These are phyloP conservation scores for Patella ulyssiponensis DNA, from an alignment of 2,888 invertebrate genomes.

Conservation along the genomic window DNA sequence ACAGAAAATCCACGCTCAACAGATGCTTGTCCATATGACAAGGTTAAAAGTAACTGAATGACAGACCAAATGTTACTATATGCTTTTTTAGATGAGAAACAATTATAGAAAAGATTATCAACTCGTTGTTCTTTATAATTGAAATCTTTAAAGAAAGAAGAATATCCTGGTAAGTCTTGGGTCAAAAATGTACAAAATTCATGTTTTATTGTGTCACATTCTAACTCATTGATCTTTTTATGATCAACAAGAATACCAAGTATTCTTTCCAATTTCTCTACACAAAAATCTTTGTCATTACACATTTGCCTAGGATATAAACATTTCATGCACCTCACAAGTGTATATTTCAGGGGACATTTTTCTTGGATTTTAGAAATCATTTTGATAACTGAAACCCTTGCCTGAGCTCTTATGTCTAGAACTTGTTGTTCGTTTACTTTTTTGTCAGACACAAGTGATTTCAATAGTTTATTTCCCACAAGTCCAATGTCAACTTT, in stretches of 20 bases:
- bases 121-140: constrained; percentile 7
- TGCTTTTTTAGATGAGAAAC: neutral
- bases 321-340: constrained; percentile 20
- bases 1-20: constrained; percentile 52
- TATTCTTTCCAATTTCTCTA: constrained; percentile 18
- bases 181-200: constrained; percentile 18
- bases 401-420: constrained; percentile 22
- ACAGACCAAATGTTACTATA: constrained; percentile 23
- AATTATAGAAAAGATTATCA: constrained; percentile 23
- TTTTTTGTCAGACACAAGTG: constrained; percentile 10
- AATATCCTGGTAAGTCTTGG: neutral
- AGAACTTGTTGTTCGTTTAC: constrained; percentile 17
- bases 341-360: constrained; percentile 22
- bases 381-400: constrained; percentile 9
- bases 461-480: constrained; percentile 20
- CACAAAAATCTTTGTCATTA: constrained; percentile 14
- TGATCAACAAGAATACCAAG: constrained; percentile 12
- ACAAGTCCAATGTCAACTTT: constrained; percentile 27
- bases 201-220: constrained; percentile 20
- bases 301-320: neutral
- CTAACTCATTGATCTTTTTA: constrained; percentile 11
- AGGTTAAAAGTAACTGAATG: constrained; percentile 28
- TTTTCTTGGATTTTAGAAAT: constrained; percentile 23
- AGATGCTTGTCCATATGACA: constrained; percentile 50
- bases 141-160: constrained; percentile 1